Percentiles rank a stretch among this genome's conserved stretches.
Evolutionary conservation across 2,888 invertebrate genomes (phyloP).

Genomic region (Cosmia pyralina): DNA sequence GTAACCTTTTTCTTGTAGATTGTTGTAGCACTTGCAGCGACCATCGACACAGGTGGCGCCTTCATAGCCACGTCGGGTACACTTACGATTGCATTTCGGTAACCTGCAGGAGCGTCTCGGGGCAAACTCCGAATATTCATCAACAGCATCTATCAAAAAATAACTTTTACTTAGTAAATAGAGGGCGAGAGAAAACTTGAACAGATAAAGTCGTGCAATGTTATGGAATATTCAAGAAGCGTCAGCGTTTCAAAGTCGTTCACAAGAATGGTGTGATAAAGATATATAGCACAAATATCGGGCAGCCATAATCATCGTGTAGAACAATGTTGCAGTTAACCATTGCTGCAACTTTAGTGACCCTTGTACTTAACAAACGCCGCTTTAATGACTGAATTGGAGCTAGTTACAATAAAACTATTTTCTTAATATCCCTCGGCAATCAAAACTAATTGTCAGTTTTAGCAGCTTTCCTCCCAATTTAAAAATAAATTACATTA

Average conservation of each 20-base stretch:
- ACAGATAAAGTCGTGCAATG: not conserved
- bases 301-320: not conserved
- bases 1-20: not conserved
- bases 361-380: not conserved
- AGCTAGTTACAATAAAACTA: not conserved
- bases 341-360: not conserved
- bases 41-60: conserved; percentile 11
- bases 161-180: not conserved
- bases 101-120: not conserved
- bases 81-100: not conserved
- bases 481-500: too few relatives aligned
- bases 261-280: too few relatives aligned
- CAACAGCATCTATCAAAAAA: not conserved
- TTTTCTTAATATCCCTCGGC: too few relatives aligned
- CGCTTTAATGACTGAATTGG: not conserved
- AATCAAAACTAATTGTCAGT: too few relatives aligned
- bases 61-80: conserved; percentile 20
- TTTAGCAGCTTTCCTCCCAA: too few relatives aligned
- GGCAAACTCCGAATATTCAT: conserved; percentile 1
- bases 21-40: conserved; percentile 27
- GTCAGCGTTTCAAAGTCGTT: too few relatives aligned
- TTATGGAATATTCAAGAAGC: not conserved
- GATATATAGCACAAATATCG: not conserved
- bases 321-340: not conserved
- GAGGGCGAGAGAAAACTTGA: not conserved